Percentiles rank a stretch among this genome's conserved stretches.
phyloP scores from a whole-genome alignment of 2,888 invertebrate genomes.

The Lucinisca nassula region DNA sequence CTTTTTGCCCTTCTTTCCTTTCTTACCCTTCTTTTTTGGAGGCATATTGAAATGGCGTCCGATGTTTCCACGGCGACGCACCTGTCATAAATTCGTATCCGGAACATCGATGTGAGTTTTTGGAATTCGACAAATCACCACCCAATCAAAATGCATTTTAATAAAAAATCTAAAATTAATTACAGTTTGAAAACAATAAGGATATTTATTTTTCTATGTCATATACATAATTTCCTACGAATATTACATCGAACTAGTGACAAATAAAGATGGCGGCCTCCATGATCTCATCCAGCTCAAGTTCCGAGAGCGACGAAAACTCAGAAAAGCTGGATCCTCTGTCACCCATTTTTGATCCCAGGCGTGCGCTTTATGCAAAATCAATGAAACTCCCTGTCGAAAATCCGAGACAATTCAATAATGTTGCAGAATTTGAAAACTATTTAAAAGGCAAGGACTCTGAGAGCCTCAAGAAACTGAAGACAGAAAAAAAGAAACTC shows the following conservation, averaged over 20 bases:
- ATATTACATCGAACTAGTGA: background rate
- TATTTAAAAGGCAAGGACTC: constrained; percentile 65
- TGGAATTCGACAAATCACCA: too few species aligned
- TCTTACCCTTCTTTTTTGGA: constrained; percentile 81
- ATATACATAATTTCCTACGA: too few species aligned
- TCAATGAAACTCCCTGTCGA: constrained; percentile 70
- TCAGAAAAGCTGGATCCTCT: constrained; percentile 72
- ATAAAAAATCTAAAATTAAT: too few species aligned
- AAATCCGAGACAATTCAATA: constrained; percentile 74
- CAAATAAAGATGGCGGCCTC: constrained; percentile 76
- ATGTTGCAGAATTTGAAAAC: constrained; percentile 78
- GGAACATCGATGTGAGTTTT: too few species aligned
- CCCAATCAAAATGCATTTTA: too few species aligned
- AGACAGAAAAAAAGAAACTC: constrained; percentile 15
- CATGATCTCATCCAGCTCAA: constrained; percentile 42
- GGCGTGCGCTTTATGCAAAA: constrained; percentile 73
- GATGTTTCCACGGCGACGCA: constrained; percentile 47
- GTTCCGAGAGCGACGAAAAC: constrained; percentile 37
- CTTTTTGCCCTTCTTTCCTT: constrained; percentile 80
- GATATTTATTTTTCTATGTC: too few species aligned
- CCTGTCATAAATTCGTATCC: background rate
- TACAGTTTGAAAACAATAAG: too few species aligned
- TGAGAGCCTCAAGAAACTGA: constrained; percentile 18
- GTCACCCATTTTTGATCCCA: constrained; percentile 78
- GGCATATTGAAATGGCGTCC: constrained; percentile 78